Evolutionary conservation across 2,113 vertebrate genomes (phyloP).

Genomic region (Symphodus melops): DNA sequence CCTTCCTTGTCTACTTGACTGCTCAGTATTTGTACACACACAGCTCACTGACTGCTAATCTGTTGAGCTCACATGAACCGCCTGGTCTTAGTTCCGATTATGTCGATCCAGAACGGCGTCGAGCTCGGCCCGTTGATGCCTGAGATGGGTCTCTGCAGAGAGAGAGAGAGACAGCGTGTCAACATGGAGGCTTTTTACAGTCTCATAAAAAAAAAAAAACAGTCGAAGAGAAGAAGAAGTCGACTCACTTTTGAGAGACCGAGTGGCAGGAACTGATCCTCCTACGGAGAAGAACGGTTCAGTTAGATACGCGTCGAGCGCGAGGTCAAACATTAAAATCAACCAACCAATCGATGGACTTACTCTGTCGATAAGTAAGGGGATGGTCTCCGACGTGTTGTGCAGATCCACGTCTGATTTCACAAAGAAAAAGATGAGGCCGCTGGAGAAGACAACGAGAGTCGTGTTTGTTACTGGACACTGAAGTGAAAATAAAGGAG

Average conservation of each 20-base stretch:
- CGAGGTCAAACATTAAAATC: neutral
- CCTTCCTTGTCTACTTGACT: neutral
- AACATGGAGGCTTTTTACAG: neutral
- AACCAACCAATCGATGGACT: conserved; percentile 57
- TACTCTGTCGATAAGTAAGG: conserved; percentile 87
- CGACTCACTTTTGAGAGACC: neutral
- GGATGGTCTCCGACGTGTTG: conserved; percentile 71
- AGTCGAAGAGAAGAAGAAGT: neutral
- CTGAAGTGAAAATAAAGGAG: too few relatives aligned
- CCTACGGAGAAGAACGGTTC: neutral
- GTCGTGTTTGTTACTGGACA: neutral
- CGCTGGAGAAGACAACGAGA: conserved; percentile 79
- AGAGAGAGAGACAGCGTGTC: neutral
- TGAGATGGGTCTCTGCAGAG: conserved; percentile 80
- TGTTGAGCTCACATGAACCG: conserved; percentile 84
- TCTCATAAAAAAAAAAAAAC: neutral
- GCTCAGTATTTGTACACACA: neutral
- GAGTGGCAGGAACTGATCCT: neutral
- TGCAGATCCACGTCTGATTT: conserved; percentile 85
- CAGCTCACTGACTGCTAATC: neutral
- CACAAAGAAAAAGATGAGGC: conserved; percentile 92
- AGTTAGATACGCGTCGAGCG: neutral
- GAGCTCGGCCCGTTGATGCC: conserved; percentile 58
- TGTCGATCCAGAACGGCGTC: conserved; percentile 87
- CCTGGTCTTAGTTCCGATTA: conserved; percentile 78